A percentile compares a stretch with the other conserved stretches of the same genome.
phyloP scores from a whole-genome alignment of 2,888 invertebrate species.

The Pollenia amentaria region DNA sequence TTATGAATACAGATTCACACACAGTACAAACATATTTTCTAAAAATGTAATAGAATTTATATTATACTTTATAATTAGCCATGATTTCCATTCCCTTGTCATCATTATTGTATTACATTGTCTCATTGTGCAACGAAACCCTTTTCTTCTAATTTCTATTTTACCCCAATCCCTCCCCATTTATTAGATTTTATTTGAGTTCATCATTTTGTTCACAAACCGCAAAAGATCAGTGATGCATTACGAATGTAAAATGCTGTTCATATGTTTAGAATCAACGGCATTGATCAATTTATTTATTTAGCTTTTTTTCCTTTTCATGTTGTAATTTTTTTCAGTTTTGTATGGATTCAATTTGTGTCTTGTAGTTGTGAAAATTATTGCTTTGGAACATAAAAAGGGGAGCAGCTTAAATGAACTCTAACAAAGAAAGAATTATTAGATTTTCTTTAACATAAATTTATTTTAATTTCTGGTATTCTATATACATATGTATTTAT shows the following conservation, averaged over 20 bases:
- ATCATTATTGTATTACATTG: slow-evolving; percentile 7
- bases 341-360: slow-evolving; percentile 72
- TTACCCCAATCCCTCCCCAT: not conserved
- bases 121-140: slow-evolving; percentile 7
- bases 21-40: not conserved
- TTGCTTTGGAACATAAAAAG: slow-evolving; percentile 44
- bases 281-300: slow-evolving; percentile 65
- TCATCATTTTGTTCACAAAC: slow-evolving; percentile 61
- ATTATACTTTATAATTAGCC: slow-evolving; percentile 21
- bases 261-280: slow-evolving; percentile 60
- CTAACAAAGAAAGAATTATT: slow-evolving; percentile 71
- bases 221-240: slow-evolving; percentile 70
- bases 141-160: slow-evolving; percentile 28
- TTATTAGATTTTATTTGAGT: slow-evolving; percentile 43
- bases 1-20: no score
- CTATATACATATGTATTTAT: not conserved
- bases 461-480: slow-evolving; percentile 9
- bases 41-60: not conserved
- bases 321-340: not conserved
- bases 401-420: slow-evolving; percentile 74
- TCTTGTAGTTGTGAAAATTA: slow-evolving; percentile 42
- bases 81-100: slow-evolving; percentile 30
- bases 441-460: slow-evolving; percentile 56
- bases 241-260: slow-evolving; percentile 48
- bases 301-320: slow-evolving; percentile 10